Base-by-base conservation (phyloP, 2,888 invertebrate genomes). In the Dinocampus coccinellae region DNA sequence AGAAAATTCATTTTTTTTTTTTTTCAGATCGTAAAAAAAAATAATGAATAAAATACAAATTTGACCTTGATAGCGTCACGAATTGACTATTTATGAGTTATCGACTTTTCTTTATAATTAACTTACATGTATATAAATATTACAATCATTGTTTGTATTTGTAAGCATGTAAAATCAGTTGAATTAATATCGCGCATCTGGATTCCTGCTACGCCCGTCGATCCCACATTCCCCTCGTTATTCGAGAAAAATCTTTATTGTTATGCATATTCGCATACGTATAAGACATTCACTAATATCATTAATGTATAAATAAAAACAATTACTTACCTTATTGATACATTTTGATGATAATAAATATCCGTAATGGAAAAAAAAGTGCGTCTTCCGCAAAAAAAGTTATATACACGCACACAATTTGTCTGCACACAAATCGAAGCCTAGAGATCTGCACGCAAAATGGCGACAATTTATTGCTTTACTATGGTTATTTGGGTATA, bases 111-210 rank as follows among this genome's bases (percentile, higher is more conserved):
- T 47, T 76, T 76, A 53, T 62, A 53, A 29, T n/a, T 58, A 20
- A 26, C 39, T 7, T 7, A 22, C 11, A 67, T 61, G 29, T 66
- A 34, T 52, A 66, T 67, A 42, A 20, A 13, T n/a, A 55, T 64
- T 70, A 65, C 26, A 39, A 1, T 58, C 73, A 62, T 58, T 66
- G 70, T 69, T 70, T 77, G 69, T 74, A 76, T 80, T 78, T 78
- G 78, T 79, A 75, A 75, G 62, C 58, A 70, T 62, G 64, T 62
- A 61, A 74, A 74, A 73, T 47, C 60, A 57, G 55, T 72, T 78
- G 73, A n/a, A 47, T 77, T 61, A 73, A 76, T 63, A 79, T 58
- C 78, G 75, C 75, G 78, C 79, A 79, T 78, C 79, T 79, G 79
- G 79, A 70, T 77, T 75, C 75, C 70, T 55, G 72, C 57, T 76